Percentiles rank a stretch among this genome's conserved stretches.
Evolutionary conservation across 2,797 vertebrate species (phyloP).

Genomic region (Sorex maritimensis): DNA sequence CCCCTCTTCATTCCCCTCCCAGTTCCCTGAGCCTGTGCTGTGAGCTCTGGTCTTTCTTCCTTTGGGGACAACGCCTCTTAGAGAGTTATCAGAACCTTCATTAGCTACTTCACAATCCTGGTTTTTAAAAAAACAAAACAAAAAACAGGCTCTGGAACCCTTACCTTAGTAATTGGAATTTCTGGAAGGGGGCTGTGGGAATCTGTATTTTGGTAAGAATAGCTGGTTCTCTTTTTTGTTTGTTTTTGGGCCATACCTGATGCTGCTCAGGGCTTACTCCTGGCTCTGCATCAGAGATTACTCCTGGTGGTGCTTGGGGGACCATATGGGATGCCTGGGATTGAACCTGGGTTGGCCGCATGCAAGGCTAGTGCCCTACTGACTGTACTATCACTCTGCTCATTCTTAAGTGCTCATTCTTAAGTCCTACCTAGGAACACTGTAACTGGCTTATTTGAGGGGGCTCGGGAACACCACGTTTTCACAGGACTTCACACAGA

Average conservation of each 20-base stretch:
- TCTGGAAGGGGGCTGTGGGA: neutral
- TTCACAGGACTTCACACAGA: constrained; percentile 18
- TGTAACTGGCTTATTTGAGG: neutral
- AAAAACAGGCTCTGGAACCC: neutral
- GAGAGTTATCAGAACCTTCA: neutral
- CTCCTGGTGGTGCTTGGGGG: too few relatives aligned
- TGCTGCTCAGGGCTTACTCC: too few relatives aligned
- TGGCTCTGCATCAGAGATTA: too few relatives aligned
- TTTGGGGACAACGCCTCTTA: neutral
- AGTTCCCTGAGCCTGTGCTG: neutral
- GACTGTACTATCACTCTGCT: too few relatives aligned
- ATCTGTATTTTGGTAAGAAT: constrained; percentile 22
- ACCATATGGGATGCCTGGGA: too few relatives aligned
- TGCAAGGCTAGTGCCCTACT: too few relatives aligned
- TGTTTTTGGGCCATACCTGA: neutral
- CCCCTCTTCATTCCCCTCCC: too few relatives aligned
- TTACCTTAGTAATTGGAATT: neutral
- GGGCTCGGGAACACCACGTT: constrained; percentile 3
- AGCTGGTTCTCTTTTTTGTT: neutral
- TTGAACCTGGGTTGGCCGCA: too few relatives aligned
- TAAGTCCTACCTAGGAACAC: neutral
- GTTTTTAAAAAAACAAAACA: neutral
- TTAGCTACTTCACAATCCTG: neutral
- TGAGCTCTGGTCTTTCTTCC: neutral
- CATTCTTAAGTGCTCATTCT: neutral